Percentiles rank a stretch among this genome's conserved stretches.
Conservation (phyloP, 2,113 vertebrate species). For the Silurus asotus region DNA sequence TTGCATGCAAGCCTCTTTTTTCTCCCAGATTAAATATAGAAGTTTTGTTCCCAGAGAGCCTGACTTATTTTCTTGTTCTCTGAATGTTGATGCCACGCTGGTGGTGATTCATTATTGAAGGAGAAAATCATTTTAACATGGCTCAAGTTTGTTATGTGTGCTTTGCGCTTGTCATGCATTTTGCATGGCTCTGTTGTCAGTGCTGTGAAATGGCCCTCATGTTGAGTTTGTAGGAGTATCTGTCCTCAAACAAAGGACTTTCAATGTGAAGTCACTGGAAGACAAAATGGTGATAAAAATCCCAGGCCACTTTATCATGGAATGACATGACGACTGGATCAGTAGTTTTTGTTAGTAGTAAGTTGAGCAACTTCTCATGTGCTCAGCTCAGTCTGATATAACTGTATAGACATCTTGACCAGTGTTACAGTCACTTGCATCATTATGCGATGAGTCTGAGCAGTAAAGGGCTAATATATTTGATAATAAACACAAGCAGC, state of each 20-base stretch:
- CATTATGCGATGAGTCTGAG: not conserved
- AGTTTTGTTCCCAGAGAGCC: slow-evolving; percentile 75
- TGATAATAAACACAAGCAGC: not conserved
- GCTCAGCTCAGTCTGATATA: not conserved
- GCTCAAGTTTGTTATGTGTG: slow-evolving; percentile 73
- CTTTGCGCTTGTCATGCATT: slow-evolving; percentile 79
- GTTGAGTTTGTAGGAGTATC: slow-evolving; percentile 35
- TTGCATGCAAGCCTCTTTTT: slow-evolving; percentile 65
- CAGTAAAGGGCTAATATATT: not conserved
- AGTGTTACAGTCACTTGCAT: slow-evolving; percentile 28
- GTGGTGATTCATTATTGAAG: slow-evolving; percentile 80
- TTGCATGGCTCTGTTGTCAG: slow-evolving; percentile 75
- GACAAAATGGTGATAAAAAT: slow-evolving; percentile 26
- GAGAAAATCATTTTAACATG: slow-evolving; percentile 73
- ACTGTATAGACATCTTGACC: not conserved
- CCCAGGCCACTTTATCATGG: not conserved
- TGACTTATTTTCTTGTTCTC: slow-evolving; percentile 64
- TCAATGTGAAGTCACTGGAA: not conserved
- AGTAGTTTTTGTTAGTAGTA: slow-evolving; percentile 11
- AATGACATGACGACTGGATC: slow-evolving; percentile 19
- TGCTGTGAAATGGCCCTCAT: slow-evolving; percentile 40
- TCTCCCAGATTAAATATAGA: slow-evolving; percentile 78
- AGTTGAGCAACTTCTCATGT: not conserved
- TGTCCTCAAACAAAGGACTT: slow-evolving; percentile 37
- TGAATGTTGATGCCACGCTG: slow-evolving; percentile 73